These are phyloP conservation scores for Sycophila sp. DNA, from an alignment of 1,140 invertebrate species.

Conservation along the genomic window DNA sequence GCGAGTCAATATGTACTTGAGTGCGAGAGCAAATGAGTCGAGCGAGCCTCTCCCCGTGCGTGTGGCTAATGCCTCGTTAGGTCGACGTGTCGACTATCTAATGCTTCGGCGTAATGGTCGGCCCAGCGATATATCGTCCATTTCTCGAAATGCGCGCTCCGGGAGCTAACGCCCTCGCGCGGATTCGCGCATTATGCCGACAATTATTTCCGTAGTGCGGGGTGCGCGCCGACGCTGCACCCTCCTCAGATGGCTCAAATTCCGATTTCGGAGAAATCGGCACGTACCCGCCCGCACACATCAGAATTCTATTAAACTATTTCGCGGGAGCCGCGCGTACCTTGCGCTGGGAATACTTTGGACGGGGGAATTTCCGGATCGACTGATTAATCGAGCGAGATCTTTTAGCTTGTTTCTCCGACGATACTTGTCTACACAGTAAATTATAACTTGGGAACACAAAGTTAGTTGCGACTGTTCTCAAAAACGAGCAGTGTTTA, in stretches of 20 bases:
- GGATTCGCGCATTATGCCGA: slow-evolving; percentile 51
- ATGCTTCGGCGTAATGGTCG: slow-evolving; percentile 64
- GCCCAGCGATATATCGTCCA: slow-evolving; percentile 63
- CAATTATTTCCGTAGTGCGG: slow-evolving; percentile 63
- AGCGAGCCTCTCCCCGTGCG: too few relatives aligned
- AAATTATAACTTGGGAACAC: too few relatives aligned
- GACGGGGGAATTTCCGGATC: too few relatives aligned
- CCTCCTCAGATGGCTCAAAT: slow-evolving; percentile 17
- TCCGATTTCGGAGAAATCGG: slow-evolving; percentile 15
- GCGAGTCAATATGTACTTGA: slow-evolving; percentile 25
- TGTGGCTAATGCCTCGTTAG: slow-evolving; percentile 67
- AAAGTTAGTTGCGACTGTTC: too few relatives aligned
- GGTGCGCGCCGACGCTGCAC: too few relatives aligned
- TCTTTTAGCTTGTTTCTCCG: too few relatives aligned
- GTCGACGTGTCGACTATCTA: slow-evolving; percentile 66
- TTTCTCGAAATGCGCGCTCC: slow-evolving; percentile 60
- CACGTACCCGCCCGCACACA: background rate
- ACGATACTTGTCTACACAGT: too few relatives aligned
- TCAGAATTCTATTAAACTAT: slow-evolving; percentile 24
- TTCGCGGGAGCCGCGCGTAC: too few relatives aligned
- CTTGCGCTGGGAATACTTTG: too few relatives aligned
- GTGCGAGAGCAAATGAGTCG: too few relatives aligned
- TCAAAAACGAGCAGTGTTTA: too few relatives aligned
- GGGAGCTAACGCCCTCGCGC: background rate
- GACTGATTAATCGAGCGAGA: too few relatives aligned